These are phyloP conservation scores for Panzeria rudis DNA, from an alignment of 2,888 invertebrate species.

Conservation along the genomic window DNA sequence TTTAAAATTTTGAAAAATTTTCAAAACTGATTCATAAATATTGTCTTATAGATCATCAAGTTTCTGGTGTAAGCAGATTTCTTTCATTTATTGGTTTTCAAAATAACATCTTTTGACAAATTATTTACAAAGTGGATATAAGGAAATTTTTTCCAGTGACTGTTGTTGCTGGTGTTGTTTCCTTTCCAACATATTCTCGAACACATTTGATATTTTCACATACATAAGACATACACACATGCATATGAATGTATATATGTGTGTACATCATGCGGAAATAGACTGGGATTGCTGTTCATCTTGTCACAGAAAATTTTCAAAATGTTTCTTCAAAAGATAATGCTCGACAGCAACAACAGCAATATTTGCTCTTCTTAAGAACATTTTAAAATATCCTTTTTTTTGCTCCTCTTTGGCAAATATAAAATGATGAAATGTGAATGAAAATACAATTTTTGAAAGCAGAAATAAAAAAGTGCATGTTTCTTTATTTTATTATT, in stretches of 20 bases:
- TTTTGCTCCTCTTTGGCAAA: slow-evolving; percentile 37
- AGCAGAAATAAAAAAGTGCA: slow-evolving; percentile 7
- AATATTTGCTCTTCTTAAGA: slow-evolving; percentile 67
- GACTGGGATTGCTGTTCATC: slow-evolving; percentile 61
- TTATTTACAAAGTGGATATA: slow-evolving; percentile 73
- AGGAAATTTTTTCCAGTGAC: slow-evolving; percentile 42
- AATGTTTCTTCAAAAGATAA: slow-evolving; percentile 60
- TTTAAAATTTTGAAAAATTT: too few relatives aligned
- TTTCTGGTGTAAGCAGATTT: slow-evolving; percentile 26
- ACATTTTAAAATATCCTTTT: slow-evolving; percentile 51
- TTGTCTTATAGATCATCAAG: neutral
- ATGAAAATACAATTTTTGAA: slow-evolving; percentile 59
- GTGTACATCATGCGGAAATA: slow-evolving; percentile 25
- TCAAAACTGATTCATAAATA: neutral
- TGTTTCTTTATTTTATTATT: slow-evolving; percentile 28
- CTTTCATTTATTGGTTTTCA: slow-evolving; percentile 61
- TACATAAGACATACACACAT: neutral
- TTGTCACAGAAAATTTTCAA: slow-evolving; percentile 62
- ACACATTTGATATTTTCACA: slow-evolving; percentile 54
- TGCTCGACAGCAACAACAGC: slow-evolving; percentile 60
- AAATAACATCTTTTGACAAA: slow-evolving; percentile 72
- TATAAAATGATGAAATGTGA: slow-evolving; percentile 50
- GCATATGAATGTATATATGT: neutral
- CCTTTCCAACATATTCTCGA: slow-evolving; percentile 49
- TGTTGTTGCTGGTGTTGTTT: slow-evolving; percentile 32